Evolutionary conservation across 92 coral and sea anemone species (phyloP).

Genomic region (Umimayanthus chanpuru): DNA sequence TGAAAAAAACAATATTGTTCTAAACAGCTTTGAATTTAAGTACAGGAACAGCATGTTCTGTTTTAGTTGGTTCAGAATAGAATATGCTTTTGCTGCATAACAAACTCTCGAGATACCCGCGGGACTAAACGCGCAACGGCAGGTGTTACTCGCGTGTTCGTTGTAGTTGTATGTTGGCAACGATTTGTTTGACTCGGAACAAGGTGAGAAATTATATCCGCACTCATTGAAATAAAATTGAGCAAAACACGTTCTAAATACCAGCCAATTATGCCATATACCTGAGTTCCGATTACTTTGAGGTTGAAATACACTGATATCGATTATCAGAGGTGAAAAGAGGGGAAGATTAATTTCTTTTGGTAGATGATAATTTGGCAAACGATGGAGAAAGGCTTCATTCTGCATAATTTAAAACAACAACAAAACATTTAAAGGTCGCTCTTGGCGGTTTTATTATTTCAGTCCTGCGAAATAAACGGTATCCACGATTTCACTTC

Average conservation of each 20-base stretch:
- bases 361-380: background rate
- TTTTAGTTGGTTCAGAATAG: too few species aligned
- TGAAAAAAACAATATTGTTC: background rate
- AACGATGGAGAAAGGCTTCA: background rate
- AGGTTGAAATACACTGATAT: background rate
- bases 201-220: background rate
- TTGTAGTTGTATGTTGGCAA: background rate
- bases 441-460: background rate
- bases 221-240: background rate
- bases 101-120: background rate
- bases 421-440: background rate
- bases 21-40: background rate
- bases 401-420: conserved; percentile 10
- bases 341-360: background rate
- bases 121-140: background rate
- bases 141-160: background rate
- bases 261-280: background rate
- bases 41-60: background rate
- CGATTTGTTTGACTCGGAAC: background rate
- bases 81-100: background rate
- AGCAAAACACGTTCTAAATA: background rate
- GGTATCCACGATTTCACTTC: background rate
- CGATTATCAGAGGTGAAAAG: background rate
- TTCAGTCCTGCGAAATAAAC: background rate
- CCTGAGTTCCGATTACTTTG: background rate